A percentile compares a stretch with the other conserved stretches of the same genome.
phyloP scores from a whole-genome alignment of 2,888 invertebrate genomes.

The Metopia argyrocephala region DNA sequence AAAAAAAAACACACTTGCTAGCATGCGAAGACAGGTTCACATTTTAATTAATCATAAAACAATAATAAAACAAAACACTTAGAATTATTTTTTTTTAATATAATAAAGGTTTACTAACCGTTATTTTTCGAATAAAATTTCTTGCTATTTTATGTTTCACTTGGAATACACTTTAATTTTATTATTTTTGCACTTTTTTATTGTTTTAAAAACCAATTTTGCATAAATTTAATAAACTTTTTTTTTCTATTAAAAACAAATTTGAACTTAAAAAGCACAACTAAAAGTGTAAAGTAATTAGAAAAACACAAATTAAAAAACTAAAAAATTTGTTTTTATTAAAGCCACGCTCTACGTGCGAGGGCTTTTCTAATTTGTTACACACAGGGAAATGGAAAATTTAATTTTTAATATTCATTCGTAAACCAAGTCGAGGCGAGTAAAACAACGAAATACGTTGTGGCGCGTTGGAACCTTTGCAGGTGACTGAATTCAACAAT shows the following conservation, averaged over 20 bases:
- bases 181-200: conserved; percentile 1
- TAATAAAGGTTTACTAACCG: conserved; percentile 31
- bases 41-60: not conserved
- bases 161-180: not conserved
- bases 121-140: conserved; percentile 13
- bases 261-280: not conserved
- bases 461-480: conserved; percentile 66
- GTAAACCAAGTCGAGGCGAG: conserved; percentile 16
- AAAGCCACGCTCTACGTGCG: conserved; percentile 18
- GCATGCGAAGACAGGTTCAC: not conserved
- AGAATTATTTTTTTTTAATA: too few species aligned
- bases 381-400: not conserved
- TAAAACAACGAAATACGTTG: conserved; percentile 55
- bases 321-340: conserved; percentile 11
- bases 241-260: too few species aligned
- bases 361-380: conserved; percentile 1
- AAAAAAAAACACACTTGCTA: not conserved
- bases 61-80: not conserved
- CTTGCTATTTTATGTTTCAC: not conserved
- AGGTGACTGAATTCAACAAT: conserved; percentile 66
- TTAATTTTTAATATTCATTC: conserved; percentile 17
- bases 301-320: conserved; percentile 10
- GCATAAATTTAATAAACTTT: not conserved
- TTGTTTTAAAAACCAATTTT: too few species aligned
- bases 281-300: not conserved